Evolutionary conservation across 30 jellyfish, hydroid and myxozoan species (phyloP).

Genomic region (Hydractinia symbiolongicarpus): DNA sequence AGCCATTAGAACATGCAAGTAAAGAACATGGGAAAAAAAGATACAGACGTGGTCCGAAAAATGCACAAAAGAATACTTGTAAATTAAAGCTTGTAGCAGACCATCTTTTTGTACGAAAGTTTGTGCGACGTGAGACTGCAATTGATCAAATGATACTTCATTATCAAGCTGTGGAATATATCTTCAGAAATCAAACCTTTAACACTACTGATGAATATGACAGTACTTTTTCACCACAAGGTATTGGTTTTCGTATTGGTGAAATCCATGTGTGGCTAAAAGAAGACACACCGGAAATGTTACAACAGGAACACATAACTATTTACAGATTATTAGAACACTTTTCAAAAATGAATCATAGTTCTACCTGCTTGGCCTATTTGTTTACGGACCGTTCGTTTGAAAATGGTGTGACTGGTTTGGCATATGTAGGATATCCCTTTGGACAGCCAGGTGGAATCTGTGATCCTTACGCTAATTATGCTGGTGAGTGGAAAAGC

Average conservation of each 20-base stretch:
- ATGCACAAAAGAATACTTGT: conserved; percentile 68
- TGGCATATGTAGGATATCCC: conserved; percentile 87
- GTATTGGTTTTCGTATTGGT: conserved; percentile 82
- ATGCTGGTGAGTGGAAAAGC: conserved; percentile 65
- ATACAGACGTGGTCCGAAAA: conserved; percentile 69
- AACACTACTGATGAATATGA: conserved; percentile 71
- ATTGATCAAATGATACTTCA: conserved; percentile 85
- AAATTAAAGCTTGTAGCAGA: conserved; percentile 83
- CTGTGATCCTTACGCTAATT: conserved; percentile 86
- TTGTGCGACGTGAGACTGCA: conserved; percentile 71
- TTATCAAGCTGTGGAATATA: conserved; percentile 88
- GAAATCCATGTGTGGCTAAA: conserved; percentile 61
- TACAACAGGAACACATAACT: conserved; percentile 60
- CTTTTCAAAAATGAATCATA: conserved; percentile 75
- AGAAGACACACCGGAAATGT: conserved; percentile 60
- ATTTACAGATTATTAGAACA: conserved; percentile 50
- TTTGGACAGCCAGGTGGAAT: conserved; percentile 98
- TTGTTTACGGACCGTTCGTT: conserved; percentile 86
- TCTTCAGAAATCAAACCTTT: conserved; percentile 88
- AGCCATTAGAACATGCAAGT: not conserved
- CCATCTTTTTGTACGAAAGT: conserved; percentile 65
- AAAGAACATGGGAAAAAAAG: conserved; percentile 51
- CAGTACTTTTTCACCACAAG: conserved; percentile 67
- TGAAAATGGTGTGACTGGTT: conserved; percentile 84
- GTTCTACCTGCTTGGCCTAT: conserved; percentile 78